Evolutionary conservation across 2,113 vertebrate genomes (phyloP), one percentile per base, ranked within the genome.

Genomic region (Cheirogaleus medius): DNA sequence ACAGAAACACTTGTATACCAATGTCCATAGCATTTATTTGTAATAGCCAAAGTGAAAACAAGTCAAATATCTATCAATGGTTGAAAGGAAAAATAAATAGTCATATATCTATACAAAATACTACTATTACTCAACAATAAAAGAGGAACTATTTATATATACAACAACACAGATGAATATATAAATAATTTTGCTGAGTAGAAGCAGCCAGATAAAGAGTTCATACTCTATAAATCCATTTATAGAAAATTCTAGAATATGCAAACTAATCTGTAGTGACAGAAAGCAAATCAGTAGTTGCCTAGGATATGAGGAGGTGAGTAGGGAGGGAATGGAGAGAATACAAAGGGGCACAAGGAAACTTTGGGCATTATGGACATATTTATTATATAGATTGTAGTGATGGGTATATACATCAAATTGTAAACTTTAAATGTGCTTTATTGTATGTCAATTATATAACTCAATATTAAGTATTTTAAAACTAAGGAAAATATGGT

Each of bases 41-140:
- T 23, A 71, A 87, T 64, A 56, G 27, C 21, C 84, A 80, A 80
- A 91, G 52, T 49, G 21, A 68, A 78, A 74, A 60, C n/a, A 74
- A 56, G 52, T 68, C 21, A 71, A 81, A 49, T 60, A 85, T 47
- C 32, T 71, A 80, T 52, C 39, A 73, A 87, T 9, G 92, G 37
- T 64, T 56, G 66, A 82, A 87, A 86, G 21, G 42, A 63, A 93
- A 84, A 93, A 81, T 32, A 85, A 90, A 94, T 34, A 69, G 63
- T 71, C 17, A 82, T 82, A 76, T 56, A 73, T 78, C 34, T 60
- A 42, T 86, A 42, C 3, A 60, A 76, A 27, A 32, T 66, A 81
- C 71, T 87, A 87, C 47, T 91, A 87, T 39, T 91, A 83, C 12
- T 77, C 39, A 39, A 56, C 37, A 92, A 64, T 88, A 83, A 82